Evolutionary conservation across 92 coral and sea anemone genomes (phyloP), one percentile per base, ranked within the genome.

Genomic region (Zoanthus sociatus): DNA sequence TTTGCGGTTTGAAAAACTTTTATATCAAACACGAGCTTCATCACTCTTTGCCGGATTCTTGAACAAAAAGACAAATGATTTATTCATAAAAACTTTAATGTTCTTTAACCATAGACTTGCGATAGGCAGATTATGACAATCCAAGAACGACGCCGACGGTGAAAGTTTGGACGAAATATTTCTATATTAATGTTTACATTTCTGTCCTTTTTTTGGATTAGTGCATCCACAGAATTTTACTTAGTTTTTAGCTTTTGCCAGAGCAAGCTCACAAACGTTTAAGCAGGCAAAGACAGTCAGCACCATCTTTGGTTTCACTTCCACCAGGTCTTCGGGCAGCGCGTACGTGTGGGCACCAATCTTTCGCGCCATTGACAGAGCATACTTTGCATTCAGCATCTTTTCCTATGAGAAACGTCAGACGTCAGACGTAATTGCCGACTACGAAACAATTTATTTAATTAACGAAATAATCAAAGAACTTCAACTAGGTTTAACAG

Each of bases 281-380:
- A 96, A 83, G 68, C 98, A 96, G 75, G 98, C 98, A 87, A 94
- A 96, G 17, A 96, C 96, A 1, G 98, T 96, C 47, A 96, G 68
- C 54, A 94, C 98, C 98, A 96, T 96, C 91, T 96, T 96, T 20
- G 93, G 98, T 78, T 94, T 96, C 9, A 96, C 98, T 90, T 96
- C 98, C 20, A 92, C 98, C 61, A 96, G 85, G 73, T 96, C 98
- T 84, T 96, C 98, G 5, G 98, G 96, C 70, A 96, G 91, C 30
- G 98, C 98, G 81, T 94, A 96, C 53, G 90, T 95, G 16, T 93
- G 95, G 54, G 98, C 98, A 10, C 98, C 98, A 74, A 96, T 93
- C 91, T 96, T 96, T 48, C 98, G 87, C 50, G 98, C 98, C 84
- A 92, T 90, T 60, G 95, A 89, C 21, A 96, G 71, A 3, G 98